phyloP scores from a whole-genome alignment of 2,888 invertebrate species.

The Dynastes tityus region DNA sequence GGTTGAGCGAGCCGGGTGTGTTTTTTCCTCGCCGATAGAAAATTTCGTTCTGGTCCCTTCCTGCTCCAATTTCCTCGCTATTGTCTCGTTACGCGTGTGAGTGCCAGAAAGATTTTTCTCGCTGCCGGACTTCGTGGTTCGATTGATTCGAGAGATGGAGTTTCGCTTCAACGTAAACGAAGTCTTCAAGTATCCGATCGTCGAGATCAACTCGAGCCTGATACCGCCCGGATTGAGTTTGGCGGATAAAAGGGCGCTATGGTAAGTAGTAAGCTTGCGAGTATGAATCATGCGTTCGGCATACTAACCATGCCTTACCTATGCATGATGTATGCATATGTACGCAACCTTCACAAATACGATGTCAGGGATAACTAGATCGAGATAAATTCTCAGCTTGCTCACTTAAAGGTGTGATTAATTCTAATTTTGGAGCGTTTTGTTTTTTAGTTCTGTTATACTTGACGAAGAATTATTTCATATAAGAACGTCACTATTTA shows the following conservation, averaged over 20 bases:
- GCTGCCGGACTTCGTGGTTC: not conserved
- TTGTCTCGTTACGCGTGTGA: conserved; percentile 8
- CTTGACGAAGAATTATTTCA: no score
- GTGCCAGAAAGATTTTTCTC: conserved; percentile 27
- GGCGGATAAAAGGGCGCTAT: conserved; percentile 73
- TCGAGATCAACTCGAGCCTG: conserved; percentile 72
- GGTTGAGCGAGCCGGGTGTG: conserved; percentile 24
- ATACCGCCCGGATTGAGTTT: conserved; percentile 73
- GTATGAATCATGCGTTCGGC: conserved; percentile 36
- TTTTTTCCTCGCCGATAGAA: conserved; percentile 18
- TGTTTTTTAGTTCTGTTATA: no score
- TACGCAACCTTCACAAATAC: conserved; percentile 48
- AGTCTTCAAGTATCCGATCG: conserved; percentile 72
- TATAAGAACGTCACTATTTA: no score
- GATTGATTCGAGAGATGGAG: conserved; percentile 68
- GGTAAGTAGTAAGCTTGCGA: conserved; percentile 62
- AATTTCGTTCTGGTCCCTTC: conserved; percentile 4
- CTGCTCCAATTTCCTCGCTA: no score
- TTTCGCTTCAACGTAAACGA: conserved; percentile 74
- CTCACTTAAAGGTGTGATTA: not conserved
- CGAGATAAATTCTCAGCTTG: conserved; percentile 8
- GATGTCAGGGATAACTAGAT: conserved; percentile 49
- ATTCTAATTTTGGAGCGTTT: conserved; percentile 6
- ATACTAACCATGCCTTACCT: not conserved
- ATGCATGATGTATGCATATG: not conserved